These are phyloP conservation scores for Yponomeuta malinellus DNA, from an alignment of 2,888 invertebrate species.

Conservation along the genomic window DNA sequence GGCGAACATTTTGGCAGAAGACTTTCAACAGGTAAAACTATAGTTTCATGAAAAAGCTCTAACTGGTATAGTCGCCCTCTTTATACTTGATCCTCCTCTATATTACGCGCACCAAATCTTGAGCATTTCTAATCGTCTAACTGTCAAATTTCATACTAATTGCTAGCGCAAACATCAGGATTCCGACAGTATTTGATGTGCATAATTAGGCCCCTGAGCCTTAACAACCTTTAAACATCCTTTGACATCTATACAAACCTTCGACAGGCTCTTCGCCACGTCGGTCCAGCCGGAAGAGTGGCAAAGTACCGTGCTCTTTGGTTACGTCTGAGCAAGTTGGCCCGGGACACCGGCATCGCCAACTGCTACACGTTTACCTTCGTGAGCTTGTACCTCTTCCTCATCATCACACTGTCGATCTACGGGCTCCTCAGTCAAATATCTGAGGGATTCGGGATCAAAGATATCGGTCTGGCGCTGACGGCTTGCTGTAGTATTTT, in stretches of 20 bases:
- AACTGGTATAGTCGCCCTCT: no score
- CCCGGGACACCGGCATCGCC: constrained; percentile 79
- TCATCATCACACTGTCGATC: constrained; percentile 84
- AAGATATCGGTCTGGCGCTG: constrained; percentile 81
- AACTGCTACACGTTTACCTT: constrained; percentile 82
- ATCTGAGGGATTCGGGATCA: constrained; percentile 82
- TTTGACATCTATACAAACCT: not conserved
- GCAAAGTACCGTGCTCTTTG: constrained; percentile 83
- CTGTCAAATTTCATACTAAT: no score
- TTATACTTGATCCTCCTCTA: no score
- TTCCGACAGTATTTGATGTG: no score
- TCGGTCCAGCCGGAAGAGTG: constrained; percentile 81
- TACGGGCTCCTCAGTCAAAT: constrained; percentile 84
- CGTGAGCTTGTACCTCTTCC: constrained; percentile 80
- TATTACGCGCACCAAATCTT: no score
- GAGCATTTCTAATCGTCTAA: no score
- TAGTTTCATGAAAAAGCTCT: no score
- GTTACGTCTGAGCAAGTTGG: constrained; percentile 81
- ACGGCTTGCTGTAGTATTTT: constrained; percentile 80
- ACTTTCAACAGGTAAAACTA: constrained; percentile 76
- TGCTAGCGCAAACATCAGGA: no score
- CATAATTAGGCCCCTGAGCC: no score
- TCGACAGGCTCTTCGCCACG: constrained; percentile 76
- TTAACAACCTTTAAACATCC: no score
- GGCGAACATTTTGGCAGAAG: constrained; percentile 79